Evolutionary conservation across 2,888 invertebrate species (phyloP).

Genomic region (Heteromurus nitidus): DNA sequence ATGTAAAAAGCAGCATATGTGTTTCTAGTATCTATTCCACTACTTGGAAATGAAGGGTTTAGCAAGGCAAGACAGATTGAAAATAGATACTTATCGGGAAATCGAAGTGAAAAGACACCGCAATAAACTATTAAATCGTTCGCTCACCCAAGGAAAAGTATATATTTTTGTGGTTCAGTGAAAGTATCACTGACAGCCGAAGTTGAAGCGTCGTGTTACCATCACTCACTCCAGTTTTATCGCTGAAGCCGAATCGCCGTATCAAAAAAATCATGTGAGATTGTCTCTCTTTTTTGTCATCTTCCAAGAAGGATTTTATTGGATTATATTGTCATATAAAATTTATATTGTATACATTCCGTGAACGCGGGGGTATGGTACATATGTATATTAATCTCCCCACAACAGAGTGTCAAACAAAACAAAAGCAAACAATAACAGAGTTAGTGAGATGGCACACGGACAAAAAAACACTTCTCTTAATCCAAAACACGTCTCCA

Average conservation of each 20-base stretch:
- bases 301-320: not conserved
- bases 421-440: too few species aligned
- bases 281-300: not conserved
- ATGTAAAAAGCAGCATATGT: not conserved
- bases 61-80: not conserved
- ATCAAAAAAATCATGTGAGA: not conserved
- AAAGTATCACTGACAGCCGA: too few species aligned
- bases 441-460: not conserved
- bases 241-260: not conserved
- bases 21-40: not conserved
- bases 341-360: too few species aligned
- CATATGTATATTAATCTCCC: not conserved
- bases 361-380: too few species aligned
- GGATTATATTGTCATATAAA: too few species aligned
- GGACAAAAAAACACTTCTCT: not conserved
- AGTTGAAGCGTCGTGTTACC: not conserved
- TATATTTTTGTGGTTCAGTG: too few species aligned
- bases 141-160: too few species aligned
- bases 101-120: not conserved
- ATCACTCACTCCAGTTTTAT: not conserved
- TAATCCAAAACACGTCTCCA: not conserved
- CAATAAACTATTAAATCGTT: constrained; percentile 1
- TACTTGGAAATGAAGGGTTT: not conserved
- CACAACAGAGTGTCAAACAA: constrained; percentile 6
- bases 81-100: not conserved